A percentile compares a stretch with the other conserved stretches of the same genome.
Conservation (phyloP, 2,113 vertebrate species). For the Coptodon bakossiorum region DNA sequence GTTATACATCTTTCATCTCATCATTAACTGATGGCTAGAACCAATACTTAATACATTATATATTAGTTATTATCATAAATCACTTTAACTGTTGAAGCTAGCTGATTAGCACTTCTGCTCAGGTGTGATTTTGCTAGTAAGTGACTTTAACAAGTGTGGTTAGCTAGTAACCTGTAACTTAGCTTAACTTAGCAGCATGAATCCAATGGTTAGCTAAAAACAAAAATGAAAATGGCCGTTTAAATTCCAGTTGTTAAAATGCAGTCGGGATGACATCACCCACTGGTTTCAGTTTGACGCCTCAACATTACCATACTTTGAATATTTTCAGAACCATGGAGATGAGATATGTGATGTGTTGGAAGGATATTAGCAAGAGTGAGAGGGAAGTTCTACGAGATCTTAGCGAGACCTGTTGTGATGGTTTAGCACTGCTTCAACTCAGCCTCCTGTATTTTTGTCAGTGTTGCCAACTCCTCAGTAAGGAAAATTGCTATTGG, state of each 20-base stretch:
- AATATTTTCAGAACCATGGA: not conserved
- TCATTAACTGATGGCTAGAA: not conserved
- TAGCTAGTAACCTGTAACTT: not conserved
- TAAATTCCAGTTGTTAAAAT: not conserved
- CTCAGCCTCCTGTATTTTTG: not conserved
- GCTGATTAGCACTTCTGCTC: not conserved
- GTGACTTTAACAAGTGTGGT: not conserved
- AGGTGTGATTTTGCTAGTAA: not conserved
- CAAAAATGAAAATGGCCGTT: accelerated
- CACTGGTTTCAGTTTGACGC: not conserved
- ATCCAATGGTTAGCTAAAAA: not conserved
- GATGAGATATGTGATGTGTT: not conserved
- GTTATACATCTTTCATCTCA: not conserved
- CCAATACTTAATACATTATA: not conserved
- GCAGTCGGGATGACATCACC: not conserved
- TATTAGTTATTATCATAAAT: not conserved
- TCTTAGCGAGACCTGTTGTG: not conserved
- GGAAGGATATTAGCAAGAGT: not conserved
- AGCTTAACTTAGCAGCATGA: not conserved
- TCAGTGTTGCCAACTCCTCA: not conserved
- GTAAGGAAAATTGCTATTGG: not conserved
- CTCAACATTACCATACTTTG: not conserved
- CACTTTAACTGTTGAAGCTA: not conserved
- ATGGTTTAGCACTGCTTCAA: not conserved
- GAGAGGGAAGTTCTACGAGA: not conserved